Percentiles rank a stretch among this genome's conserved stretches.
phyloP scores from a whole-genome alignment of 2,797 vertebrate genomes.

The Parotocinclus haroldoi region DNA sequence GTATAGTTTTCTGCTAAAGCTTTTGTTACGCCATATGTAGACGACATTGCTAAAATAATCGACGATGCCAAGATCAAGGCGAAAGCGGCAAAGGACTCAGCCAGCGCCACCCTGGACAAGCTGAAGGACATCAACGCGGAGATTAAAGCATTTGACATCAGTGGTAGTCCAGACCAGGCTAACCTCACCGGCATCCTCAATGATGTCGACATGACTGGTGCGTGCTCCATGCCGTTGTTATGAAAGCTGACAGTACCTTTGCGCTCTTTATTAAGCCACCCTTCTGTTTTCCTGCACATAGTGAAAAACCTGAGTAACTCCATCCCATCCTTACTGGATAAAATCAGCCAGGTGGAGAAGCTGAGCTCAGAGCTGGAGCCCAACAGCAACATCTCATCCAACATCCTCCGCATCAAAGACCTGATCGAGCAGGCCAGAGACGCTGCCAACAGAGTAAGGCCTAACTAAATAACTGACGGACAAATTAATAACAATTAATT shows the following conservation, averaged over 20 bases:
- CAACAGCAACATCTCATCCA: constrained; percentile 82
- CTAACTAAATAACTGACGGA: too few species aligned
- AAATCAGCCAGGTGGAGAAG: constrained; percentile 82
- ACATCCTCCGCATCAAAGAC: constrained; percentile 86
- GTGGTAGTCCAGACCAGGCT: constrained; percentile 47
- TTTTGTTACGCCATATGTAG: constrained; percentile 56
- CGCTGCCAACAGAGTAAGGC: constrained; percentile 82
- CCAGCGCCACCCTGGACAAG: constrained; percentile 68
- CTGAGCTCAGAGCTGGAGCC: constrained; percentile 79
- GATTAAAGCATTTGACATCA: constrained; percentile 67
- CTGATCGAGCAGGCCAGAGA: constrained; percentile 91
- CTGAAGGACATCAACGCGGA: constrained; percentile 77
- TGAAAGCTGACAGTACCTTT: too few species aligned
- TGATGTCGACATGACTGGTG: constrained; percentile 80
- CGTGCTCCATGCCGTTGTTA: too few species aligned
- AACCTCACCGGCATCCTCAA: constrained; percentile 73
- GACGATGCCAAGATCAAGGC: constrained; percentile 72
- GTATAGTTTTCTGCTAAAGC: too few species aligned
- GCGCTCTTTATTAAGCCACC: constrained; percentile 20
- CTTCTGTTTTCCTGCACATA: constrained; percentile 47
- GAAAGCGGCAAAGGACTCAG: constrained; percentile 66
- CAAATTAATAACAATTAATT: too few species aligned
- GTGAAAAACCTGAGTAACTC: constrained; percentile 83
- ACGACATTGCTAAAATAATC: constrained; percentile 72
- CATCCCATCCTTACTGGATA: constrained; percentile 76